These are phyloP conservation scores for Cataglyphis rosenhaueri DNA, from an alignment of 2,888 invertebrate species.

Conservation along the genomic window DNA sequence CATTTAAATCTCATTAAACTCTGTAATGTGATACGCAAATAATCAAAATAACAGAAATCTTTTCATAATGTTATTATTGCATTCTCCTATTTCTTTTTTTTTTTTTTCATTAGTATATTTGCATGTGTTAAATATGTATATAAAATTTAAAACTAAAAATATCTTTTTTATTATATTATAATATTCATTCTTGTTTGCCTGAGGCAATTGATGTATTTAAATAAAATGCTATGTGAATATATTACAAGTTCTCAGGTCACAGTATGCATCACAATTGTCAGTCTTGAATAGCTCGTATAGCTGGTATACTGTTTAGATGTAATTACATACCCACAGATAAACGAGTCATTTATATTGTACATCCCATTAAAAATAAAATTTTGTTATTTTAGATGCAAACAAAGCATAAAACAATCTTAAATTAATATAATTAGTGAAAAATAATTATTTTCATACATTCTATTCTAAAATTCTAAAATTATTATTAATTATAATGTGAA, in stretches of 20 bases:
- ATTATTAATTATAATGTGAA: conserved; percentile 6
- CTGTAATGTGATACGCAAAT: not conserved
- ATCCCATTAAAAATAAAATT: conserved; percentile 7
- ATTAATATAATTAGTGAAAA: not conserved
- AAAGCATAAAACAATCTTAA: not conserved
- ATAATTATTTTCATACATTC: conserved; percentile 8
- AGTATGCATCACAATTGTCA: conserved; percentile 19
- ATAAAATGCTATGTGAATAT: conserved; percentile 2
- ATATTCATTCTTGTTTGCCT: not conserved
- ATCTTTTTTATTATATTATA: conserved; percentile 6
- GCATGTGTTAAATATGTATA: not conserved
- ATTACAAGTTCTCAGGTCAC: conserved; percentile 1
- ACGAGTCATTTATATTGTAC: not conserved
- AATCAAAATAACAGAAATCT: not conserved
- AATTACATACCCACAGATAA: not conserved
- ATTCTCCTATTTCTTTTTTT: not conserved
- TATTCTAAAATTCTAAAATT: conserved; percentile 1
- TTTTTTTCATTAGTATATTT: conserved; percentile 20
- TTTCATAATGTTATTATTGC: not conserved
- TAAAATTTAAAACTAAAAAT: conserved; percentile 6
- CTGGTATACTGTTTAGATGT: not conserved
- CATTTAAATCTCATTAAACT: conserved; percentile 19
- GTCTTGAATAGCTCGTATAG: not conserved
- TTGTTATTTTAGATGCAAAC: not conserved
- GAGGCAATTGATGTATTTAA: not conserved